Conservation (phyloP, 53 echinoderm and acorn worm genomes). For the Arbacia lixula region DNA sequence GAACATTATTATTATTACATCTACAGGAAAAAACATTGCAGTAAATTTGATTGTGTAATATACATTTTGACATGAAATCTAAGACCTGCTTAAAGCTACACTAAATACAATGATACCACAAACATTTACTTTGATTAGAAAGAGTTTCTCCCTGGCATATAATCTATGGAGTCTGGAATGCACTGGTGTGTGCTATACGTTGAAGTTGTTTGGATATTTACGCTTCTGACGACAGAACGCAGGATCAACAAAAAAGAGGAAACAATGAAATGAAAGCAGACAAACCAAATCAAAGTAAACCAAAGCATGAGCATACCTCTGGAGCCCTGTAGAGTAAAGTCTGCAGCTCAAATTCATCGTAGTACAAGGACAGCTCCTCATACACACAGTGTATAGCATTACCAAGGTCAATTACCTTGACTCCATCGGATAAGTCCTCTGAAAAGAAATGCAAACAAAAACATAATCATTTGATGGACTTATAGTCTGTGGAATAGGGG, state of each 20-base stretch:
- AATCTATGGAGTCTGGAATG: background rate
- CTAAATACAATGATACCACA: no score
- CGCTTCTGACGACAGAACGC: background rate
- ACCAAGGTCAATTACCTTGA: conserved; percentile 97
- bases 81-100: no score
- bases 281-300: no score
- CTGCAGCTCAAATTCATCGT: conserved; percentile 94
- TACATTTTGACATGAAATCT: no score
- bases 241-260: background rate
- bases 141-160: background rate
- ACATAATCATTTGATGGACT: no score
- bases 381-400: conserved; percentile 96
- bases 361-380: conserved; percentile 90
- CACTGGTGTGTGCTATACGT: background rate
- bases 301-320: no score
- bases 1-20: no score
- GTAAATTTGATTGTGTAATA: no score
- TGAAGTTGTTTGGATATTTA: no score
- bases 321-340: conserved; percentile 92
- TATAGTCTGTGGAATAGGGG: no score
- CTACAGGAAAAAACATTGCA: no score
- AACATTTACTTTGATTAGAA: no score
- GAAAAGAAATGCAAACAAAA: background rate
- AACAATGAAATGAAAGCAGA: background rate
- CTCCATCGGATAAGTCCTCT: conserved; percentile 73